A percentile compares a stretch with the other conserved stretches of the same genome.
phyloP scores from a whole-genome alignment of 2,888 invertebrate species.

The Patella depressa region DNA sequence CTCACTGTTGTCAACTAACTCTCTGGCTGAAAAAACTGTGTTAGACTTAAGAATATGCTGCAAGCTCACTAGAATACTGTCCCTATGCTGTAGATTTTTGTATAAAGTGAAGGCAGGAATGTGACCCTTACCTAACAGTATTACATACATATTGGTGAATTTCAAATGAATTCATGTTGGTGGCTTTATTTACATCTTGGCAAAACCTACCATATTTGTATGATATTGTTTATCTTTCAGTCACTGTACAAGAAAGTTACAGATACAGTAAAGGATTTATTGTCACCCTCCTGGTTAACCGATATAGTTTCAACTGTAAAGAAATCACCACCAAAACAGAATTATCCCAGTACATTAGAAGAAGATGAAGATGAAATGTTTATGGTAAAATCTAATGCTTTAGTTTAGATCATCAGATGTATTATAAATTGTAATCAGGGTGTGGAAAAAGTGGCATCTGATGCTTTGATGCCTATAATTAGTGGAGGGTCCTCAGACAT shows the following conservation, averaged over 20 bases:
- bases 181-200: background rate
- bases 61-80: no score
- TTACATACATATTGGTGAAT: background rate
- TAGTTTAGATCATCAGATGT: no score
- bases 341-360: slow-evolving; percentile 13
- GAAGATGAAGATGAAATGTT: slow-evolving; percentile 30
- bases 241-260: slow-evolving; percentile 57
- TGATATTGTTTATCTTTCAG: slow-evolving; percentile 41
- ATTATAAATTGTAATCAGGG: no score
- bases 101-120: no score
- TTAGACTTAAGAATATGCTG: no score
- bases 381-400: slow-evolving; percentile 14
- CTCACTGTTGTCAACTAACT: no score
- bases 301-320: slow-evolving; percentile 41
- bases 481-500: no score
- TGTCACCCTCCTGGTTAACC: slow-evolving; percentile 62
- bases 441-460: no score
- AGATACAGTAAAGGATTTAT: slow-evolving; percentile 59
- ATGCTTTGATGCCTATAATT: no score
- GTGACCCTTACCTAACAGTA: no score
- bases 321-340: slow-evolving; percentile 31
- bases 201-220: background rate
- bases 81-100: no score
- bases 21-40: no score
- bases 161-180: background rate